Evolutionary conservation across 2,113 vertebrate species (phyloP).

Genomic region (Solenodon paradoxus): DNA sequence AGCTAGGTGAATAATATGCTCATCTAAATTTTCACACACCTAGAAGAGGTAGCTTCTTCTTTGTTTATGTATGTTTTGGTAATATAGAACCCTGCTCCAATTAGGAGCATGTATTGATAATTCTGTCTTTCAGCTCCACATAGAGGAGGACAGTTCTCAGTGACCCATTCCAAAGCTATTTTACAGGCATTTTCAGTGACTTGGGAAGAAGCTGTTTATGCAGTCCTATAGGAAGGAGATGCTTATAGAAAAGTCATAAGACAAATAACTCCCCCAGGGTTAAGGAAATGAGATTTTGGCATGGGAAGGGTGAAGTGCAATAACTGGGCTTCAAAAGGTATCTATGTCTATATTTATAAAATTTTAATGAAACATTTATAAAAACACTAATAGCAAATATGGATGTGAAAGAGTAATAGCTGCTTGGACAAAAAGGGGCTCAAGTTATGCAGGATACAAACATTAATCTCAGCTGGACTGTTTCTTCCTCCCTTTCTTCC

Average conservation of each 20-base stretch:
- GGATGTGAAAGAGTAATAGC: background rate
- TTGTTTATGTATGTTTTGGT: background rate
- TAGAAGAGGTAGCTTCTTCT: background rate
- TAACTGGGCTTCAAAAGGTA: background rate
- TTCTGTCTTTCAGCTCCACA: background rate
- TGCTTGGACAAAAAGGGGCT: background rate
- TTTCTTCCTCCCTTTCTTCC: background rate
- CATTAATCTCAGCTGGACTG: background rate
- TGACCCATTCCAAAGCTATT: background rate
- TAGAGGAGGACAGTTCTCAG: background rate
- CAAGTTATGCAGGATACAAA: no score
- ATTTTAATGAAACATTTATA: background rate
- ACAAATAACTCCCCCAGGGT: background rate
- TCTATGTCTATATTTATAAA: background rate
- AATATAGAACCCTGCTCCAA: background rate
- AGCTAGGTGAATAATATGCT: no score
- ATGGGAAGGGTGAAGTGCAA: background rate
- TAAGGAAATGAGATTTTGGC: background rate
- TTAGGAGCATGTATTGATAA: background rate
- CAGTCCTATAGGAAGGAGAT: no score
- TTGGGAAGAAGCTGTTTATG: background rate
- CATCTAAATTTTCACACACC: background rate
- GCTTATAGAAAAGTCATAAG: background rate
- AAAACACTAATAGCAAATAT: background rate
- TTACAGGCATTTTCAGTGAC: background rate